Evolutionary conservation across 2,113 vertebrate species (phyloP).

Genomic region (Oenanthe oenanthe): DNA sequence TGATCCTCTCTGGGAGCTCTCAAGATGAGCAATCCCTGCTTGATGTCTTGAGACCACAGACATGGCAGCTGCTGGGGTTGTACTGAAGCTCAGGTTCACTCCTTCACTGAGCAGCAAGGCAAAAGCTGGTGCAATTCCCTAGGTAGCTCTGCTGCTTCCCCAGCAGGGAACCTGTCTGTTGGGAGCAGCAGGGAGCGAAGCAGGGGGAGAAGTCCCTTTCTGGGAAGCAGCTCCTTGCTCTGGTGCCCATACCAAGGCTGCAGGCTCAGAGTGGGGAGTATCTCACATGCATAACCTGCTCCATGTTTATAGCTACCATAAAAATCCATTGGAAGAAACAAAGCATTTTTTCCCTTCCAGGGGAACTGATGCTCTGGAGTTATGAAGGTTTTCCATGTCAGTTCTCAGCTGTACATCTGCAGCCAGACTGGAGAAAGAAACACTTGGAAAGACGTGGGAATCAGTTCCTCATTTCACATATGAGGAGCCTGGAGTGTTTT

Average conservation of each 20-base stretch:
- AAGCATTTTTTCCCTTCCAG: background rate
- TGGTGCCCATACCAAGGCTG: accelerated
- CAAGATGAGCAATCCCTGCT: background rate
- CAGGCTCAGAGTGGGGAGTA: background rate
- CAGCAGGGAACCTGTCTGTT: background rate
- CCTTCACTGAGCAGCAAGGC: accelerated
- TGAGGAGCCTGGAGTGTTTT: background rate
- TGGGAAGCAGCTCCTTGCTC: background rate
- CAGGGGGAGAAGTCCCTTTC: background rate
- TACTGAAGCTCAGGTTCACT: background rate
- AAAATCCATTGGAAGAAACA: background rate
- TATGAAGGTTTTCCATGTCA: accelerated
- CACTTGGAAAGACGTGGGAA: background rate
- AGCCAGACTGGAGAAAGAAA: background rate
- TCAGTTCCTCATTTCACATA: background rate
- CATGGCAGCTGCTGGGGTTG: background rate
- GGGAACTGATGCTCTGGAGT: background rate
- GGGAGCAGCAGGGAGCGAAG: background rate
- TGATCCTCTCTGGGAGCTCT: background rate
- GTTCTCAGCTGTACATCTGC: background rate
- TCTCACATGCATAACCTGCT: background rate
- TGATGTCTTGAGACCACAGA: background rate
- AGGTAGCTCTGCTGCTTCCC: background rate
- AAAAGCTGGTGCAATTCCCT: background rate
- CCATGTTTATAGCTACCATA: background rate